Base-by-base conservation (phyloP, 37 sponge, comb jelly and placozoan species). In the Geodia barretti region DNA sequence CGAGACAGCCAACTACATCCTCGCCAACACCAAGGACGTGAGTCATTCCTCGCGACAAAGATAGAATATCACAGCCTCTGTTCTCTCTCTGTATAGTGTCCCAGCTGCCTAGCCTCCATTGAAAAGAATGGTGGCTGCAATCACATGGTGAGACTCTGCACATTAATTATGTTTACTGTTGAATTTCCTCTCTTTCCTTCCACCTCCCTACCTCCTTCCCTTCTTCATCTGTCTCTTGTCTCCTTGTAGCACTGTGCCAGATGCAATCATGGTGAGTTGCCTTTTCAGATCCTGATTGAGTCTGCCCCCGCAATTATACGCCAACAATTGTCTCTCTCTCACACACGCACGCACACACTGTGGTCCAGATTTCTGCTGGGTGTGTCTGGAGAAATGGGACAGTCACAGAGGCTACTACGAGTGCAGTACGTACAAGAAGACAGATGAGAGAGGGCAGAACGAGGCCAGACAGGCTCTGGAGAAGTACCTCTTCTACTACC, bases 121-220 rank as follows among this genome's bases (percentile, higher is more conserved):
- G 97, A 96, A 74, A 96, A 96, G 87, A 93, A 86, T 61, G 97
- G 97, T 7, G 97, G 97, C 25, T 96, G 97, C 68, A 96, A 96
- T 65, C 97, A 96, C 86, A 96, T 96, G 91, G 85, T 92, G 64
- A 77, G 93, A 30, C 36, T 28, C 2, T 42, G 5, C 9, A 9
- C 8, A 19, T 28, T 28, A 9, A 9, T 66, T 66, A 9, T 20
- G 9, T 28, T 24, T 24, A 20, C 41, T 8, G 24, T 73, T 2
- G 19, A 2, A 4, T 19, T 59, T 54, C 26, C 2, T 34, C 14
- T 7, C 64, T 35, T 39, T 20, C 4, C 25, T 34, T 62, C 39
- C 34, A 24, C 5, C 17, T 77, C 39, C 58, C 38, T 62, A 14
- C 38, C 38, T 62, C 60, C 35, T 31, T n/a, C 41, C 23, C 33